Percentiles rank a stretch among this genome's conserved stretches.
Conservation (phyloP, 2,113 vertebrate species). For the Oreocharis arfaki region DNA sequence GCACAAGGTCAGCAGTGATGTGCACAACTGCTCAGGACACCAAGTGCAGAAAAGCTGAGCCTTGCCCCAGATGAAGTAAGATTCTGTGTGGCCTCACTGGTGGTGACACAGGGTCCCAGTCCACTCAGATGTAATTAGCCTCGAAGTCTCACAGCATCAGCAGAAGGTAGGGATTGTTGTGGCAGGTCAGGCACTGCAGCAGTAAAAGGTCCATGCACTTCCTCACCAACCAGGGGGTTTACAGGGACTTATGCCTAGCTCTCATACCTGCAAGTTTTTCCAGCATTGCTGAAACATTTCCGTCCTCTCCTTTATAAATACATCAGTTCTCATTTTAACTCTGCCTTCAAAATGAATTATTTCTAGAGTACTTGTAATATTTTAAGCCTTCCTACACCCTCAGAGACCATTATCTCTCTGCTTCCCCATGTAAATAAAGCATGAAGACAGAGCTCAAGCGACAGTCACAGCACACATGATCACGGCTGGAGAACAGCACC, state of each 20-base stretch:
- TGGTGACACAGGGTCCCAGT: not conserved
- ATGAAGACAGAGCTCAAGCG: not conserved
- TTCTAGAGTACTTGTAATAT: not conserved
- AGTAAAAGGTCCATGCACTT: not conserved
- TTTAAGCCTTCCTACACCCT: not conserved
- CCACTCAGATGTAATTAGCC: not conserved
- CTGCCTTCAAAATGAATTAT: not conserved
- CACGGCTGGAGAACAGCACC: not conserved
- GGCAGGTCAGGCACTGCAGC: not conserved
- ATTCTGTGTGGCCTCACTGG: not conserved
- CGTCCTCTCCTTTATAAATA: not conserved
- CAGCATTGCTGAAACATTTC: not conserved
- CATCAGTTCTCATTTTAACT: not conserved
- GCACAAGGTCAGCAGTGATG: not conserved
- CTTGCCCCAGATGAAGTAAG: not conserved
- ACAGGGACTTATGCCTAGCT: no score
- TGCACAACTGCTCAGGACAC: not conserved
- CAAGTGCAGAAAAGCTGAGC: not conserved
- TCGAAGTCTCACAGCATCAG: not conserved
- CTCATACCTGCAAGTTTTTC: not conserved
- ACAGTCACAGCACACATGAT: not conserved
- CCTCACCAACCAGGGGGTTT: not conserved
- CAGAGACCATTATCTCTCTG: not conserved
- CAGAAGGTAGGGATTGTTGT: not conserved
- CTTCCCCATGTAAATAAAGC: not conserved